Base-by-base conservation (phyloP, 1,140 invertebrate species). In the Cardiocondyla obscurior region DNA sequence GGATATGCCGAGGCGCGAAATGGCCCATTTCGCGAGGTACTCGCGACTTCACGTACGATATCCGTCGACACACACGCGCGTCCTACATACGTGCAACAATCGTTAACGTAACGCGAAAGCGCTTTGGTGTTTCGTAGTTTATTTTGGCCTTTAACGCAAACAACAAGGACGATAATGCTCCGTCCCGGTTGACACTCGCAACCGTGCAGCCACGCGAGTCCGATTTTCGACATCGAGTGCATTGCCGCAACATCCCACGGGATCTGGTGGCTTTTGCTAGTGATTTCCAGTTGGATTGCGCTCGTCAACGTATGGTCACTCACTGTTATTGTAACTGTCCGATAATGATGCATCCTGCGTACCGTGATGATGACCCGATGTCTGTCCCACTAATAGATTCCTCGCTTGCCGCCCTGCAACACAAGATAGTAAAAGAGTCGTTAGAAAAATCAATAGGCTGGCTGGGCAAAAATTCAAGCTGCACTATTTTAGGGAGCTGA, bases 351-450 rank as follows among this genome's bases (percentile, higher is more conserved):
- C 70, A 84, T 91, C 89, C 51, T 85, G 87, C 57, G 73, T 77
- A 28, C 79, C 84, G 65, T 88, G 88, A 84, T 91, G 92, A 89
- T 92, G 90, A 74, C 77, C 89, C 69, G 88, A 86, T 58, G 82
- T 82, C 44, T 90, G 88, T 42, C 88, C 90, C 60, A 88, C 81
- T 69, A 92, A 88, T 73, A 90, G 84, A 85, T 91, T 92, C 81
- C 90, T 89, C 81, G 87, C 83, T 81, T 89, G 90, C 55, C 91
- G 92, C 87, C 92, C 92, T 93, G 86, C 10, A 82, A 82, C 28
- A 39, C 0, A 53, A 25, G 42, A 77, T 8, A 49, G 30, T 42
- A 42, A 30, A 58, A 53, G 1, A 3, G 16, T 58, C 42, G 51
- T 84, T 77, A 81, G 46, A 57, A 33, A n/a, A 5, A 69, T 30